phyloP scores from a whole-genome alignment of 2,888 invertebrate species.

The Aelia acuminata region DNA sequence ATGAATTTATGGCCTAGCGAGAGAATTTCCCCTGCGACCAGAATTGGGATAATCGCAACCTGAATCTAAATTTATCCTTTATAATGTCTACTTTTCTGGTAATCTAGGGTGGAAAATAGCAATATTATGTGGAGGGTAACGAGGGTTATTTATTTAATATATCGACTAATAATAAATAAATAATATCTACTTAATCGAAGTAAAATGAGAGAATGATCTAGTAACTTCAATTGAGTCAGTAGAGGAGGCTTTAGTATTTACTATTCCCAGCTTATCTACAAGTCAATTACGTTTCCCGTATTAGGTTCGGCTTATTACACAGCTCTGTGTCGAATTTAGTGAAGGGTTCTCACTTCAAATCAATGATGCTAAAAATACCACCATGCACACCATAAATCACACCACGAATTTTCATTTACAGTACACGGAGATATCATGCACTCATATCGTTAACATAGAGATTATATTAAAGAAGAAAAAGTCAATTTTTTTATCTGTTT shows the following conservation, averaged over 20 bases:
- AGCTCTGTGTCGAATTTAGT: background rate
- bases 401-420: too few relatives aligned
- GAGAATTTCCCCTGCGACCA: constrained; percentile 38
- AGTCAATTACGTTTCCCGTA: background rate
- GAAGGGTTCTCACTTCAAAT: background rate
- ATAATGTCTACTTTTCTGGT: constrained; percentile 1
- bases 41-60: background rate
- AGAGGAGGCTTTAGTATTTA: background rate
- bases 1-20: constrained; percentile 36
- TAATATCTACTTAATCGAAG: background rate
- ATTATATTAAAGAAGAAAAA: too few relatives aligned
- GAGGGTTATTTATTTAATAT: background rate
- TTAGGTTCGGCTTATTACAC: background rate
- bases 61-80: constrained; percentile 17
- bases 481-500: too few relatives aligned
- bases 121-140: background rate
- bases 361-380: background rate
- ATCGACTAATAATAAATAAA: background rate
- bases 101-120: background rate
- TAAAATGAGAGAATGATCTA: background rate
- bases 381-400: too few relatives aligned
- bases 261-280: background rate
- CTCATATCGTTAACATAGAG: too few relatives aligned
- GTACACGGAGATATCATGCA: too few relatives aligned
- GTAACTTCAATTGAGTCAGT: background rate